phyloP scores from a whole-genome alignment of 2,113 vertebrate genomes.

The Numenius arquata region DNA sequence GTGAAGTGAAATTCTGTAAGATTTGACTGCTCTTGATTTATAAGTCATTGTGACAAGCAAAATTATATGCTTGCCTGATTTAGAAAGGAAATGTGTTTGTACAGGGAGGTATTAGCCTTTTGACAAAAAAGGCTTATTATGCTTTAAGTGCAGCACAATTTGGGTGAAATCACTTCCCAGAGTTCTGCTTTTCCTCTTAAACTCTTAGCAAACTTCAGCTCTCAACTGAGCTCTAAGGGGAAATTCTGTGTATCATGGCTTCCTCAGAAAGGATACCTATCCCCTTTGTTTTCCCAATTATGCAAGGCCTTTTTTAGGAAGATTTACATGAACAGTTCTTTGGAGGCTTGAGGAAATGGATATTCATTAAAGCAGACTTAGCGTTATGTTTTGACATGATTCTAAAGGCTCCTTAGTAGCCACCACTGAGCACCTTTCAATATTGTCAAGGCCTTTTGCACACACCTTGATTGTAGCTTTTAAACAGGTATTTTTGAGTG shows the following conservation, averaged over 20 bases:
- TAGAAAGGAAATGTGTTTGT: constrained; percentile 9
- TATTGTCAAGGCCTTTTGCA: not conserved
- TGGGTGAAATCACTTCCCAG: not conserved
- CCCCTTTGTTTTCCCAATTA: not conserved
- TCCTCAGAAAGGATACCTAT: not conserved
- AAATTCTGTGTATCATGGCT: not conserved
- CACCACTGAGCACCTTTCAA: not conserved
- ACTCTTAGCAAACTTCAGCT: not conserved
- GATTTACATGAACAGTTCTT: not conserved
- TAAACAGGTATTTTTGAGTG: not conserved
- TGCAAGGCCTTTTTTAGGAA: not conserved
- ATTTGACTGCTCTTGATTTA: not conserved
- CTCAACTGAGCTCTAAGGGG: not conserved
- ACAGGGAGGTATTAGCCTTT: not conserved
- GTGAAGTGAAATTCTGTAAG: not conserved
- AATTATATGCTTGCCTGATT: constrained; percentile 16
- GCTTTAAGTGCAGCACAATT: not conserved
- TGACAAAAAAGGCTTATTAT: constrained; percentile 7
- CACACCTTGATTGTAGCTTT: not conserved
- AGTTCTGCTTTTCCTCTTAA: constrained; percentile 11
- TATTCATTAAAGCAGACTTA: not conserved
- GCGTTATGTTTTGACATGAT: not conserved
- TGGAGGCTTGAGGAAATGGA: not conserved
- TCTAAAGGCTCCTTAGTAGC: not conserved
- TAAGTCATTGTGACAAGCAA: constrained; percentile 16